Base-by-base conservation (phyloP, 2,113 vertebrate genomes). In the Corydoras sp. region DNA sequence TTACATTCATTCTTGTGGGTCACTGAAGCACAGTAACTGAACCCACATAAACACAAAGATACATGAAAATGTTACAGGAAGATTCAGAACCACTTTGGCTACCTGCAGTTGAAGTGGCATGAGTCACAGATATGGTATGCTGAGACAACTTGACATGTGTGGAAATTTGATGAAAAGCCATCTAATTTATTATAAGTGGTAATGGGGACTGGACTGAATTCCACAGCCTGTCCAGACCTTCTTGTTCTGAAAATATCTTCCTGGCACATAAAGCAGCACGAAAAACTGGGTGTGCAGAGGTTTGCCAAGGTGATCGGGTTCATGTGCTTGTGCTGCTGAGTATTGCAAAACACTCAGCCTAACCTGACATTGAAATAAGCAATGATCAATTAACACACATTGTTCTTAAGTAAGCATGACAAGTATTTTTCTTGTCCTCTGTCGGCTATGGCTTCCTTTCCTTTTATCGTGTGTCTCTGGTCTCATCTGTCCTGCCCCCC, bases 1-100 rank as follows among this genome's bases (percentile, higher is more conserved):
- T 76, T 76, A 69, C 74, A 76, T 76, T 79, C 77, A 69, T 65
- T 73, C 74, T 69, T 63, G 62, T 62, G 64, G 62, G 61, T 59
- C 69, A 15, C 69, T 65, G 66, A 79, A 71, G 64, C 74, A 69
- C 35, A 74, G 60, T 60, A 51, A 68, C 61, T 65, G 65, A 62
- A 68, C 65, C 65, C 73, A 71, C 51, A 30, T 60, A 69, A 61
- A 68, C 55, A 75, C 64, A 11, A 62, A 71, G 50, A 74, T 61
- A 67, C 29, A 32, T 30, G 13, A 71, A 49, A 63, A 68, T 6
- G 43, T 13, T 56, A 69, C 62, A 60, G n/a, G n/a, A 58, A 55
- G 31, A 30, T 56, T 69, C 65, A 48, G 43, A 53, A 18, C 64
- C 15, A 63, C 31, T 53, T 49, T 30, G 29, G 63, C 11, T 35